These are phyloP conservation scores for Oreochromis spilurus DNA, from an alignment of 2,113 vertebrate genomes.

Conservation along the genomic window DNA sequence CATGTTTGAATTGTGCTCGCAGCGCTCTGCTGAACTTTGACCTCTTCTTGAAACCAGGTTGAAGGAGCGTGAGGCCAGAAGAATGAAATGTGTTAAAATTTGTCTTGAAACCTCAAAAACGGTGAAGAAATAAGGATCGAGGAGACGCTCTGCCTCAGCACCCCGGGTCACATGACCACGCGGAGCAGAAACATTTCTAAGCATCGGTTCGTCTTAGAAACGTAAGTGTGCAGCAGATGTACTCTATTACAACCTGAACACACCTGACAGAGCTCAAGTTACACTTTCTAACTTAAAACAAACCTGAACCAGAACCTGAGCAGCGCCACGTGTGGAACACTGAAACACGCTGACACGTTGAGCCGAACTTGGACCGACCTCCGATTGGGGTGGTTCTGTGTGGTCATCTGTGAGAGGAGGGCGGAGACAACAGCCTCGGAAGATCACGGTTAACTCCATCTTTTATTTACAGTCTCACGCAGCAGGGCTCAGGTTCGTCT, in stretches of 20 bases:
- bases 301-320: not conserved
- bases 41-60: not conserved
- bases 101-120: not conserved
- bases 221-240: not conserved
- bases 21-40: not conserved
- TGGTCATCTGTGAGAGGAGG: not conserved
- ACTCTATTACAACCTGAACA: not conserved
- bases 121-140: not conserved
- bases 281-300: not conserved
- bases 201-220: not conserved
- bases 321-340: not conserved
- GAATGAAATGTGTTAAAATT: too few species aligned
- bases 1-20: not conserved
- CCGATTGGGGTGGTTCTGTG: not conserved
- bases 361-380: not conserved
- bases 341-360: not conserved
- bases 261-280: not conserved
- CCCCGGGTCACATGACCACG: not conserved
- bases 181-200: not conserved
- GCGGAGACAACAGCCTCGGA: not conserved
- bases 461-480: not conserved
- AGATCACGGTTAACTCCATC: not conserved
- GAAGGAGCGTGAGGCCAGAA: not conserved
- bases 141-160: accelerated
- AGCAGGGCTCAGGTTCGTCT: not conserved